A percentile compares a stretch with the other conserved stretches of the same genome.
Evolutionary conservation across 2,113 vertebrate species (phyloP).

Genomic region (Sorex araneus): DNA sequence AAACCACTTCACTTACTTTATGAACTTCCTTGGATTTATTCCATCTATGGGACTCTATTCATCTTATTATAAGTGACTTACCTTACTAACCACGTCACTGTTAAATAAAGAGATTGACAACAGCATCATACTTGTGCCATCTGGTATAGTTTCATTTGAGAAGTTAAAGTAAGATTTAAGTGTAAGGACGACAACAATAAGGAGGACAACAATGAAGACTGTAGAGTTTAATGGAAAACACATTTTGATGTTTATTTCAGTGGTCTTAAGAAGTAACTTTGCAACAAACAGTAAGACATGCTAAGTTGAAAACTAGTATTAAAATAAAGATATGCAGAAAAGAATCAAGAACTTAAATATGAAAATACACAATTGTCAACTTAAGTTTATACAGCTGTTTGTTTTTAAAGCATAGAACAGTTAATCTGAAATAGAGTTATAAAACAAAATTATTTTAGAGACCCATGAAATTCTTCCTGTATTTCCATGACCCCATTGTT

Average conservation of each 20-base stretch:
- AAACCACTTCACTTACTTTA: not conserved
- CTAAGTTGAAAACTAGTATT: constrained; percentile 76
- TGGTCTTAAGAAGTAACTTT: constrained; percentile 55
- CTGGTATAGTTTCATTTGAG: constrained; percentile 57
- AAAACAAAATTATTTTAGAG: constrained; percentile 75
- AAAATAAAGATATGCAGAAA: constrained; percentile 72
- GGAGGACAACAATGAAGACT: constrained; percentile 65
- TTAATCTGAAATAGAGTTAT: constrained; percentile 78
- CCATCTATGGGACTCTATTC: not conserved
- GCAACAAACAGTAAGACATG: constrained; percentile 72
- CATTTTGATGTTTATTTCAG: constrained; percentile 71
- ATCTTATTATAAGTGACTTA: not conserved
- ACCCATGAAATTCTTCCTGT: constrained; percentile 69
- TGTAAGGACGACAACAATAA: constrained; percentile 64
- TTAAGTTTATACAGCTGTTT: constrained; percentile 85
- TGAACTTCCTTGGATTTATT: not conserved
- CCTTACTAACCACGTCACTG: not conserved
- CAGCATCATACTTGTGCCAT: constrained; percentile 44
- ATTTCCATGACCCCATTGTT: constrained; percentile 60
- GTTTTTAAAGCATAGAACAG: constrained; percentile 81
- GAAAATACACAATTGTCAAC: constrained; percentile 75
- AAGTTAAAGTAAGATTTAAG: constrained; percentile 72
- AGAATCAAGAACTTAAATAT: constrained; percentile 74
- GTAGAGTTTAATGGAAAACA: constrained; percentile 73
- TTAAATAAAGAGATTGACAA: constrained; percentile 51